phyloP scores from a whole-genome alignment of 2,888 invertebrate species.

The Pseudococcus longispinus region DNA sequence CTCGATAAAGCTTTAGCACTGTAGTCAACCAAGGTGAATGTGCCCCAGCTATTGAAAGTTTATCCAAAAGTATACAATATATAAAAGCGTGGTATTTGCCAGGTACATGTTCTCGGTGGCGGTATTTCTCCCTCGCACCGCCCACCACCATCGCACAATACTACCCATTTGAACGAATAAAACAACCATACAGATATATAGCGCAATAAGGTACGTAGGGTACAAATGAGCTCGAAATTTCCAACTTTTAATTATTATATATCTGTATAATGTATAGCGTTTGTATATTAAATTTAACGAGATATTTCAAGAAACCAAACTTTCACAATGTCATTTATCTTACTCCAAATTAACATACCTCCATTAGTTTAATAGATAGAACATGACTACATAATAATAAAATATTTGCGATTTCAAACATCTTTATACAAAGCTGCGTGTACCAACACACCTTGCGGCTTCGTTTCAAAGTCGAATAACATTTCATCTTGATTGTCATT shows the following conservation, averaged over 20 bases:
- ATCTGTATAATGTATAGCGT: slow-evolving; percentile 12
- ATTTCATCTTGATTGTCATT: neutral
- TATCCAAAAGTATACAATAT: neutral
- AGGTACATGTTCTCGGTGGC: neutral
- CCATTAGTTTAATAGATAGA: slow-evolving; percentile 24
- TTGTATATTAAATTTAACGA: slow-evolving; percentile 16
- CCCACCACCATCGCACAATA: neutral
- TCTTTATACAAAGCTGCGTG: neutral
- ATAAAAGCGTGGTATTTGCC: neutral
- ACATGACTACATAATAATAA: slow-evolving; percentile 15
- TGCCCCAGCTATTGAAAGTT: neutral
- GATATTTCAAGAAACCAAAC: slow-evolving; percentile 15
- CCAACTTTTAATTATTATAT: slow-evolving; percentile 28
- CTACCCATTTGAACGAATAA: neutral
- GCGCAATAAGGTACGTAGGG: neutral
- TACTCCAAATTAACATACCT: slow-evolving; percentile 28
- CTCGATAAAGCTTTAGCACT: neutral
- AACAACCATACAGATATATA: neutral
- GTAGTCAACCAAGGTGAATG: neutral
- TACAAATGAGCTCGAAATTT: slow-evolving; percentile 21
- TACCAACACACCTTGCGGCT: neutral
- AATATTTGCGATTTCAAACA: slow-evolving; percentile 19
- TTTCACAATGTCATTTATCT: slow-evolving; percentile 28
- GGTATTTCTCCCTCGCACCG: neutral
- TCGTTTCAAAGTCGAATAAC: neutral